Evolutionary conservation across 92 coral and sea anemone genomes (phyloP).

Genomic region (Parazoanthus atlanticus): DNA sequence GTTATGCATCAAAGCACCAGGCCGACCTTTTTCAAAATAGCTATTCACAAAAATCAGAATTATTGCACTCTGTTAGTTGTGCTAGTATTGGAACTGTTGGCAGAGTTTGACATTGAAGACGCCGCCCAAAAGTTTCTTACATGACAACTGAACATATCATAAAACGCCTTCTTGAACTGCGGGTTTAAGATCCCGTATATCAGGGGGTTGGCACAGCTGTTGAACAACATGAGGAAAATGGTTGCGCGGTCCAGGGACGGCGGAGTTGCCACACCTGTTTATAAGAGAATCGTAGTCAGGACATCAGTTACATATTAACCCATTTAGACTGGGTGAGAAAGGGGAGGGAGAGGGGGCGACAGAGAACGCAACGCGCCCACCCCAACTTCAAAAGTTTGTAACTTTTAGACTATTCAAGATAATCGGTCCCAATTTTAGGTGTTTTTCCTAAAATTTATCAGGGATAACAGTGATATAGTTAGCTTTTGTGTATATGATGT

Average conservation of each 20-base stretch:
- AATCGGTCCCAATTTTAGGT: no score
- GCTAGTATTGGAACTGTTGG: not conserved
- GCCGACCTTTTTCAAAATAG: no score
- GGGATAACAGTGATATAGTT: no score
- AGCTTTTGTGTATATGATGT: no score
- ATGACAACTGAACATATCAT: conserved; percentile 12
- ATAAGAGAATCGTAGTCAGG: not conserved
- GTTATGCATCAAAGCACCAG: no score
- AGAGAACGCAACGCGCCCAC: no score
- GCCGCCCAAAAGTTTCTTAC: not conserved
- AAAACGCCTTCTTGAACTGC: conserved; percentile 61
- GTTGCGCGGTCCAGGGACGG: conserved; percentile 34
- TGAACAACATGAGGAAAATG: conserved; percentile 46
- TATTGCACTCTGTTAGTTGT: not conserved
- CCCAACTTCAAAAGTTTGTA: no score
- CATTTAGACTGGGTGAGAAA: no score
- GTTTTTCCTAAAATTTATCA: no score
- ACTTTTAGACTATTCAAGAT: no score
- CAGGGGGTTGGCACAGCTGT: conserved; percentile 54
- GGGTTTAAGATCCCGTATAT: conserved; percentile 61
- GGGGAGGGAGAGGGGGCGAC: no score
- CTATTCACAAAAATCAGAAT: no score
- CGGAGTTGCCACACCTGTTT: conserved; percentile 3
- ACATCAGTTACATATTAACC: not conserved
- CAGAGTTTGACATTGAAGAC: not conserved